Evolutionary conservation across 2,888 invertebrate species (phyloP), one percentile per base, ranked within the genome.

Genomic region (Habroteleia sp.): DNA sequence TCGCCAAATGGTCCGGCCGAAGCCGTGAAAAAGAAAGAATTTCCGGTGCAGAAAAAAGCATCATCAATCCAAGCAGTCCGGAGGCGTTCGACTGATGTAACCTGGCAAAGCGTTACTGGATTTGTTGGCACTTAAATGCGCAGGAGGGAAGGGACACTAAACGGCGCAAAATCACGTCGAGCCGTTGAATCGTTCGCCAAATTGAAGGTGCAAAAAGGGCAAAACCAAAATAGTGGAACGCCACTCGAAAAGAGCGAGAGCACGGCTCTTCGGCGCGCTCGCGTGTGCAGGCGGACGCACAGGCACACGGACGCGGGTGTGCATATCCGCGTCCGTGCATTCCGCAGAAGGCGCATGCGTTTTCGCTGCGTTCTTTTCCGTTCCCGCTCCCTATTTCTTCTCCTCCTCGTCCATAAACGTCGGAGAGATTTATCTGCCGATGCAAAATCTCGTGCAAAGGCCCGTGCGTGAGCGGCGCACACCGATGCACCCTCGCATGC

Each of bases 371-470:
- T 71, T 77, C 75, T 65, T 62, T 71, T 41, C 14, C 52, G 50
- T 62, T 31, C 50, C 33, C 54, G 35, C 58, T 48, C 54, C 41
- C 60, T 54, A 20, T 73, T 76, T 76, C 77, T 82, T 79, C 77
- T 79, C 78, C 74, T 78, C 69, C 74, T 76, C 78, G 75, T 81
- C 80, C 82, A 83, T 84, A 84, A 85, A 82, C 84, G 82, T 82
- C 84, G 79, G 80, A 69, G 84, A 85, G 85, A 87, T 87, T 86
- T 87, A 87, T 87, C 85, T 82, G 82, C 74, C 85, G 83, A 84
- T 85, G 84, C 81, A 79, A 83, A 82, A 84, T 84, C 82, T 62
- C 71, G 62, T 54, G 71, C 79, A 77, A 81, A 83, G 83, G 82
- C 80, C 74, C 80, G 76, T 78, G 81, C 71, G 62, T 63, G 69